Conservation (phyloP, 1,140 invertebrate species). For the Cydia amplana region DNA sequence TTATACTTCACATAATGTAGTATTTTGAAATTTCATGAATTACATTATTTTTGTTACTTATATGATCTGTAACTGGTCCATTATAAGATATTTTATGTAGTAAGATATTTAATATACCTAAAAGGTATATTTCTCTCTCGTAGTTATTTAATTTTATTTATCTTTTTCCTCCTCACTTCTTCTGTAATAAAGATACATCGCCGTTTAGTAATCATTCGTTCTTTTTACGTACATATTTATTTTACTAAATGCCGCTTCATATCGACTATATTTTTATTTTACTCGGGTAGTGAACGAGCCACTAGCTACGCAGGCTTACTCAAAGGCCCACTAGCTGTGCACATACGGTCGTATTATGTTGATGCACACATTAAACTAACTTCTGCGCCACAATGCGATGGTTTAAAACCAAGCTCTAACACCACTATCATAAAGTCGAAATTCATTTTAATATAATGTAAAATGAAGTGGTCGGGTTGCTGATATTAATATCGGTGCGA, state of each 20-base stretch:
- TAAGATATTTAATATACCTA: too few relatives aligned
- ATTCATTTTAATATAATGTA: not conserved
- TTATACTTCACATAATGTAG: too few relatives aligned
- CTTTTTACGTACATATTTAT: not conserved
- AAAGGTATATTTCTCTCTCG: too few relatives aligned
- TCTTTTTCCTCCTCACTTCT: too few relatives aligned
- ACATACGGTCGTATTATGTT: slow-evolving; percentile 10
- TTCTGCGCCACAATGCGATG: not conserved
- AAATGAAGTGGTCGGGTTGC: slow-evolving; percentile 5
- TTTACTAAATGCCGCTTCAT: not conserved
- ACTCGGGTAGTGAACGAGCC: not conserved
- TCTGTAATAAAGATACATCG: too few relatives aligned
- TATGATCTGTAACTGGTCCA: too few relatives aligned
- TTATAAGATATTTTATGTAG: too few relatives aligned
- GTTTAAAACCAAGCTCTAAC: not conserved
- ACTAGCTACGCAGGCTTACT: not conserved
- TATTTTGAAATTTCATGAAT: too few relatives aligned
- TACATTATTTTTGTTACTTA: too few relatives aligned
- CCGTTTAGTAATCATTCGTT: too few relatives aligned
- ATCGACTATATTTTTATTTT: not conserved
- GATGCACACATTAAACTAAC: slow-evolving; percentile 18
- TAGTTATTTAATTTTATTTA: too few relatives aligned
- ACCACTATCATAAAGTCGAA: not conserved
- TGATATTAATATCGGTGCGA: slow-evolving; percentile 13
- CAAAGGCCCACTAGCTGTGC: not conserved